A percentile compares a stretch with the other conserved stretches of the same genome.
phyloP scores from a whole-genome alignment of 1,140 invertebrate genomes.

The Dreissena polymorpha region DNA sequence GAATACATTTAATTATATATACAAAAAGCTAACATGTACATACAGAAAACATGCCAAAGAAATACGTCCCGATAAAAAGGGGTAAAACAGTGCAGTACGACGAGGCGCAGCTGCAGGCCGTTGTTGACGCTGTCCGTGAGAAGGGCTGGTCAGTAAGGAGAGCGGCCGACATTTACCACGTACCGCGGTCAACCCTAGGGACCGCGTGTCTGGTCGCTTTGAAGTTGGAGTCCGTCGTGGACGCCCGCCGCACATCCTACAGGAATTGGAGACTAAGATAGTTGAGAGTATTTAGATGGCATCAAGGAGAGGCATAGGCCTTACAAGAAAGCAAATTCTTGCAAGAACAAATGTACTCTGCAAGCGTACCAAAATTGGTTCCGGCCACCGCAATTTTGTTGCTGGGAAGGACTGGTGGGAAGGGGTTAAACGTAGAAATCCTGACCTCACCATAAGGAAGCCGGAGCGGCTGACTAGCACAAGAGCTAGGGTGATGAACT shows the following conservation, averaged over 20 bases:
- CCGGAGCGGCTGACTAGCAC: constrained; percentile 53
- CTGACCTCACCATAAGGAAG: constrained; percentile 41
- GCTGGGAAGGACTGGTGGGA: constrained; percentile 57
- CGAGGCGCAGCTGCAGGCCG: neutral
- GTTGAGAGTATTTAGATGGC: constrained; percentile 26
- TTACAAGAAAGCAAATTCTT: constrained; percentile 45
- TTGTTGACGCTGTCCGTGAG: constrained; percentile 21
- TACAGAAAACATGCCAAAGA: constrained; percentile 45
- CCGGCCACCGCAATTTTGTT: constrained; percentile 32
- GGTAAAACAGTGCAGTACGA: constrained; percentile 18
- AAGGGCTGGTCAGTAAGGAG: constrained; percentile 32
- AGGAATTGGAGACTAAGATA: constrained; percentile 44
- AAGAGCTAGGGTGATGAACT: constrained; percentile 48
- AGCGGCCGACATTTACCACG: constrained; percentile 7
- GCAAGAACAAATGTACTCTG: constrained; percentile 41
- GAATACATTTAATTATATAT: too few relatives aligned
- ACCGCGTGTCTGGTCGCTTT: constrained; percentile 39
- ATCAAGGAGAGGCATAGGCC: constrained; percentile 41
- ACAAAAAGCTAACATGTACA: too few relatives aligned
- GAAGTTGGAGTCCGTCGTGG: constrained; percentile 11
- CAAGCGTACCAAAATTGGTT: constrained; percentile 27
- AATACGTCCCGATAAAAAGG: constrained; percentile 8
- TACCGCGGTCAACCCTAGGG: constrained; percentile 46
- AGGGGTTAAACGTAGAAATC: constrained; percentile 53
- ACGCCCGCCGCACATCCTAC: constrained; percentile 27